A percentile compares a stretch with the other conserved stretches of the same genome.
phyloP scores from a whole-genome alignment of 2,113 vertebrate species.

The Cygnus atratus region DNA sequence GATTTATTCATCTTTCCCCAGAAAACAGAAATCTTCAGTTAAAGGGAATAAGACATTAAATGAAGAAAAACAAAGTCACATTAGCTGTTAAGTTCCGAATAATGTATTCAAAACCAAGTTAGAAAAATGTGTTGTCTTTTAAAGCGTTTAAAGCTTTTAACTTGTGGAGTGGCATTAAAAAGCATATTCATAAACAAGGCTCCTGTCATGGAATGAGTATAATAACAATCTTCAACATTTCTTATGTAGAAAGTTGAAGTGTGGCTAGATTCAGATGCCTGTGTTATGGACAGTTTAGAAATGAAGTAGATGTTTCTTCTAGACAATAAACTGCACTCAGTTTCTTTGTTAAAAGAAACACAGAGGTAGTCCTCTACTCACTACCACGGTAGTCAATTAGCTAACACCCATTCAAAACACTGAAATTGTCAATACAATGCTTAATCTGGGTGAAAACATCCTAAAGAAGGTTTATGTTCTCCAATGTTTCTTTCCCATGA shows the following conservation, averaged over 20 bases:
- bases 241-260: not conserved
- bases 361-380: not conserved
- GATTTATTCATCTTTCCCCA: not conserved
- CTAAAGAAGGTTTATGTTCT: not conserved
- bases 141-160: constrained; percentile 4
- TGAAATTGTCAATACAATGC: not conserved
- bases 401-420: not conserved
- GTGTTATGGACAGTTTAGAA: not conserved
- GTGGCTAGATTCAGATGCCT: not conserved
- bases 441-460: not conserved
- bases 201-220: not conserved
- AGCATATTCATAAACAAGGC: not conserved
- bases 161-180: not conserved
- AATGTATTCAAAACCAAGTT: not conserved
- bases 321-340: not conserved
- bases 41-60: not conserved
- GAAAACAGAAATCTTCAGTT: not conserved
- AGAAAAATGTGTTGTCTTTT: not conserved
- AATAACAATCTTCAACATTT: not conserved
- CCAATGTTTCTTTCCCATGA: not conserved
- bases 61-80: not conserved
- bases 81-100: not conserved
- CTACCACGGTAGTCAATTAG: not conserved
- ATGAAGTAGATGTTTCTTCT: not conserved
- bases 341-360: not conserved